Percentiles rank a stretch among this genome's conserved stretches.
These are phyloP conservation scores for Dolichopus griseipennis DNA, from an alignment of 2,888 invertebrate genomes.

Conservation along the genomic window DNA sequence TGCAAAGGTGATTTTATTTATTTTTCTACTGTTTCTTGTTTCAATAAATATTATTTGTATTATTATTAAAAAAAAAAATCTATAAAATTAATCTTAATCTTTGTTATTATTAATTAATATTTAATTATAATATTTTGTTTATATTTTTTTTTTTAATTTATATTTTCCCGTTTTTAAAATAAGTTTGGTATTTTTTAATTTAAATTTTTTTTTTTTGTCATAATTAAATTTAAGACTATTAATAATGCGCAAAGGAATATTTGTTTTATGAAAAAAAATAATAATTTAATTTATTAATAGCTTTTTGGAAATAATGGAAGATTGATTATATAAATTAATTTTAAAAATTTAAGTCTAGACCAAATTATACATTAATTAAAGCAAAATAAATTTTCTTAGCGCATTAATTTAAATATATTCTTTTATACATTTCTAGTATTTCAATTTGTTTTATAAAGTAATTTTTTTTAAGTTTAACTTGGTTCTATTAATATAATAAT, in stretches of 20 bases:
- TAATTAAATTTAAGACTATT: not conserved
- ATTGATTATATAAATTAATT: no score
- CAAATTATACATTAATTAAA: no score
- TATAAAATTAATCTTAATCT: not conserved
- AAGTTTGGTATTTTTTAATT: conserved; percentile 21
- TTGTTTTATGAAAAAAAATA: no score
- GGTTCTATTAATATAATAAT: no score
- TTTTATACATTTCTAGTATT: no score
- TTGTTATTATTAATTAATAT: not conserved
- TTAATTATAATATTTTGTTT: conserved; percentile 16
- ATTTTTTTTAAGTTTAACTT: no score
- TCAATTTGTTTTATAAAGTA: no score
- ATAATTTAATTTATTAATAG: no score
- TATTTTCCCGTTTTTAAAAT: conserved; percentile 17
- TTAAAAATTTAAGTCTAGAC: no score
- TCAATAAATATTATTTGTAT: conserved; percentile 21
- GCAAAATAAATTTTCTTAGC: no score
- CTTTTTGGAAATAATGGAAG: no score
- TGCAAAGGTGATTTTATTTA: conserved; percentile 63
- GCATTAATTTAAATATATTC: no score
- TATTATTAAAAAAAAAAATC: conserved; percentile 21
- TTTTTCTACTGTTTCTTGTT: conserved; percentile 33
- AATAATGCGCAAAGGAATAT: not conserved
- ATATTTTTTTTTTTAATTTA: not conserved
- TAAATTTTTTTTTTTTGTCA: conserved; percentile 16